A percentile compares a stretch with the other conserved stretches of the same genome.
Conservation (phyloP, 2,888 invertebrate species). For the Scrobipalpa atriplicella region DNA sequence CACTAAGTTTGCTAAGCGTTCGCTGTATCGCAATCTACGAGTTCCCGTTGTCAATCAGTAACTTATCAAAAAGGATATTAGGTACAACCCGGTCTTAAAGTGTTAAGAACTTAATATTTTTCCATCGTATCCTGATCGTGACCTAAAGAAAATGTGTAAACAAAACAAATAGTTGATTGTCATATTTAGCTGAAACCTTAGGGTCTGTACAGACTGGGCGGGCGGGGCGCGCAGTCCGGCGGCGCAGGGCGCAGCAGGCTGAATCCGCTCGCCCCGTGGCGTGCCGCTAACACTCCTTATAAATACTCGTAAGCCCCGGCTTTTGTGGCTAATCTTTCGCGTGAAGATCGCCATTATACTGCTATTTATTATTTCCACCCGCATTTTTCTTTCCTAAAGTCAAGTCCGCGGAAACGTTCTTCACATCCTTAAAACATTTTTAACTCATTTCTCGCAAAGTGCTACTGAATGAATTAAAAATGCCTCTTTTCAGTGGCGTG, state of each 20-base stretch:
- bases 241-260: slow-evolving; percentile 8
- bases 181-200: too few relatives aligned
- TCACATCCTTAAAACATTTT: slow-evolving; percentile 64
- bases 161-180: too few relatives aligned
- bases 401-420: slow-evolving; percentile 58
- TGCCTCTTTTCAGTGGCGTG: slow-evolving; percentile 63
- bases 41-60: too few relatives aligned
- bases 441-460: slow-evolving; percentile 54
- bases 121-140: too few relatives aligned
- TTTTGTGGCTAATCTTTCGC: slow-evolving; percentile 81
- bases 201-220: too few relatives aligned
- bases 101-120: too few relatives aligned
- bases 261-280: slow-evolving; percentile 61
- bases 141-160: too few relatives aligned
- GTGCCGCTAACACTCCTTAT: slow-evolving; percentile 77
- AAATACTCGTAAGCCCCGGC: slow-evolving; percentile 80
- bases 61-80: too few relatives aligned
- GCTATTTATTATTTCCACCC: slow-evolving; percentile 78
- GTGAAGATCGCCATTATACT: slow-evolving; percentile 79
- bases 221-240: not conserved
- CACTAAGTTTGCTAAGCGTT: slow-evolving; percentile 21
- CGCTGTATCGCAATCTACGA: not conserved
- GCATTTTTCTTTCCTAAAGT: slow-evolving; percentile 73
- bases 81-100: too few relatives aligned
- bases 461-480: slow-evolving; percentile 68